phyloP scores from a whole-genome alignment of 2,113 vertebrate species.

The Neodontobutis hainanensis region DNA sequence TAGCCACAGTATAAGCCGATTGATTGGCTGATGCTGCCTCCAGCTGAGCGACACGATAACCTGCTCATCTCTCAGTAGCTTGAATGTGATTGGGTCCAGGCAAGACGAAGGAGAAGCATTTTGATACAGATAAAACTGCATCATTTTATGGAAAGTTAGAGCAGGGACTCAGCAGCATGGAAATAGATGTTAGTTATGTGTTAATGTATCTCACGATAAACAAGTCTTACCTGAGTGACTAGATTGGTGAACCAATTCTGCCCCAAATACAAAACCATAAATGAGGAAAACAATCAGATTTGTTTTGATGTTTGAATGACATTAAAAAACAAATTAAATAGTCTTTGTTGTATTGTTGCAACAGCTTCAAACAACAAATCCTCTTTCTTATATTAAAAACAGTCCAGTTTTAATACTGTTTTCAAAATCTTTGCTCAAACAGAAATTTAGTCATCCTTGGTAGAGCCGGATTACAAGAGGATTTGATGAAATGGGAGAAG shows the following conservation, averaged over 20 bases:
- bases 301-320: not conserved
- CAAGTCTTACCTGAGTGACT: slow-evolving; percentile 12
- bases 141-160: slow-evolving; percentile 32
- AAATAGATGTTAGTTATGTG: slow-evolving; percentile 56
- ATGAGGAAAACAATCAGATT: not conserved
- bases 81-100: slow-evolving; percentile 68
- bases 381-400: slow-evolving; percentile 2
- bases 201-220: not conserved
- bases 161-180: slow-evolving; percentile 39
- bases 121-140: slow-evolving; percentile 42
- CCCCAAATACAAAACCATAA: slow-evolving; percentile 11
- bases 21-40: slow-evolving; percentile 70
- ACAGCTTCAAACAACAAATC: slow-evolving; percentile 3
- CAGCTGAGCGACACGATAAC: slow-evolving; percentile 55
- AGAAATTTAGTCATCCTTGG: slow-evolving; percentile 50
- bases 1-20: slow-evolving; percentile 58
- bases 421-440: slow-evolving; percentile 14
- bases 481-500: slow-evolving; percentile 48
- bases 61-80: slow-evolving; percentile 59
- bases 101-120: slow-evolving; percentile 50
- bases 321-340: not conserved
- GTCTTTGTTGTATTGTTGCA: not conserved
- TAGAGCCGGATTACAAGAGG: slow-evolving; percentile 58
- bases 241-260: slow-evolving; percentile 12
- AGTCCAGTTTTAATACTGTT: slow-evolving; percentile 5